A percentile compares a stretch with the other conserved stretches of the same genome.
Evolutionary conservation across 1,140 invertebrate species (phyloP).

Genomic region (Lasaia peninsularis): DNA sequence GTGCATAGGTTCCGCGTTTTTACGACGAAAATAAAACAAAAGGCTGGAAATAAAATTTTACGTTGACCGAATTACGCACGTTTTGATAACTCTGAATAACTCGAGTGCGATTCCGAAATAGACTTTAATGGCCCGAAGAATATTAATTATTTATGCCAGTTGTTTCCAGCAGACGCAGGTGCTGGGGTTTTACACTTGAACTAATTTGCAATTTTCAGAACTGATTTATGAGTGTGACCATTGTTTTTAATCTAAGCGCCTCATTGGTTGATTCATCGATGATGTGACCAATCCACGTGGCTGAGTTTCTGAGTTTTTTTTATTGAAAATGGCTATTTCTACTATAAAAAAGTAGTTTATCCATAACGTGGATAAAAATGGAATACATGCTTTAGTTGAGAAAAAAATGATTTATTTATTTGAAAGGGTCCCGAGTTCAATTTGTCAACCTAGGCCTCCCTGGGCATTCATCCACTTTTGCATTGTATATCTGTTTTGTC

Average conservation of each 20-base stretch:
- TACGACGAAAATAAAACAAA: not conserved
- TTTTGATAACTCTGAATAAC: constrained; percentile 1
- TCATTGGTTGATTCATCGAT: too few relatives aligned
- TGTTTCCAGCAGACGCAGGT: not conserved
- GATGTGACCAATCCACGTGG: too few relatives aligned
- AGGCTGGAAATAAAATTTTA: not conserved
- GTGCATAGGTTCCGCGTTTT: not conserved
- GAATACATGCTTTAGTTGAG: too few relatives aligned
- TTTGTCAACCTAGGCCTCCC: too few relatives aligned
- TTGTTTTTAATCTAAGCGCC: not conserved
- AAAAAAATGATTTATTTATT: too few relatives aligned
- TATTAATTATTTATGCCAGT: constrained; percentile 9
- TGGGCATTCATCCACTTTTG: too few relatives aligned
- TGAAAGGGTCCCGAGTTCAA: too few relatives aligned
- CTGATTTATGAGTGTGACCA: not conserved
- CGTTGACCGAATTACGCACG: not conserved
- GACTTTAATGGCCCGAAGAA: constrained; percentile 5
- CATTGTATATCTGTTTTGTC: too few relatives aligned
- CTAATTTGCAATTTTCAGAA: not conserved
- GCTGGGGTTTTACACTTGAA: constrained; percentile 6
- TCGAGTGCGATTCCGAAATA: constrained; percentile 4
- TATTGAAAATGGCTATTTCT: too few relatives aligned
- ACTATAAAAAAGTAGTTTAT: too few relatives aligned
- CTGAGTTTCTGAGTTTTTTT: too few relatives aligned
- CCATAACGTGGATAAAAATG: too few relatives aligned